A percentile compares a stretch with the other conserved stretches of the same genome.
These are phyloP conservation scores for Panthera leo DNA, from an alignment of 2,113 vertebrate genomes.

Conservation along the genomic window DNA sequence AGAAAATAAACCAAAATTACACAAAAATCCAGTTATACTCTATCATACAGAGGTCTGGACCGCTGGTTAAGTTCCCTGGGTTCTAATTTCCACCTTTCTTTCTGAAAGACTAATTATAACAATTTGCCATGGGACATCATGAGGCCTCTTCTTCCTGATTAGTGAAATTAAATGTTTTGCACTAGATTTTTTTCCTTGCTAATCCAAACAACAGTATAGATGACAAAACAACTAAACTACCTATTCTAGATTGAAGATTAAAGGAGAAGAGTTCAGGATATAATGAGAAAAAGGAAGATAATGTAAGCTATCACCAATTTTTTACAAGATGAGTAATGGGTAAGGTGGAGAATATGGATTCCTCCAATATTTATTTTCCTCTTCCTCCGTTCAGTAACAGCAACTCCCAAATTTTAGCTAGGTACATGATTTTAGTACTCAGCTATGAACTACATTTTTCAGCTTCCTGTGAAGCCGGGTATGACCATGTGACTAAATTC, in stretches of 20 bases:
- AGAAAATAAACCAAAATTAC: not conserved
- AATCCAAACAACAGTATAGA: not conserved
- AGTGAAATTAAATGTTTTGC: not conserved
- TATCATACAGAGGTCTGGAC: not conserved
- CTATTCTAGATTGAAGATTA: slow-evolving; percentile 4
- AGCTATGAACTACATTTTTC: not conserved
- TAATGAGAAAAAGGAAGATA: not conserved
- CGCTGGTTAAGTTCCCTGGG: not conserved
- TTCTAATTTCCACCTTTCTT: not conserved
- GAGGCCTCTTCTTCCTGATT: not conserved
- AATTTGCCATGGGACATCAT: not conserved
- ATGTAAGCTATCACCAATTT: not conserved
- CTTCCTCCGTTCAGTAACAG: not conserved
- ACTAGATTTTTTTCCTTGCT: not conserved
- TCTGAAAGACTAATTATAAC: not conserved
- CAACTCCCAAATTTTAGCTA: not conserved
- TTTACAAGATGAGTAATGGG: not conserved
- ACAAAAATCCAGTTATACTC: not conserved
- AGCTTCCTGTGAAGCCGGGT: not conserved
- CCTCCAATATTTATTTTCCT: not conserved
- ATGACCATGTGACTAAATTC: not conserved
- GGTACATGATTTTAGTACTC: not conserved
- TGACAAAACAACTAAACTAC: not conserved
- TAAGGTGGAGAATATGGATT: not conserved
- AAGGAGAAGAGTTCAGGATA: not conserved